Conservation (phyloP, 2,113 vertebrate species). For the Pollimyrus isidori region DNA sequence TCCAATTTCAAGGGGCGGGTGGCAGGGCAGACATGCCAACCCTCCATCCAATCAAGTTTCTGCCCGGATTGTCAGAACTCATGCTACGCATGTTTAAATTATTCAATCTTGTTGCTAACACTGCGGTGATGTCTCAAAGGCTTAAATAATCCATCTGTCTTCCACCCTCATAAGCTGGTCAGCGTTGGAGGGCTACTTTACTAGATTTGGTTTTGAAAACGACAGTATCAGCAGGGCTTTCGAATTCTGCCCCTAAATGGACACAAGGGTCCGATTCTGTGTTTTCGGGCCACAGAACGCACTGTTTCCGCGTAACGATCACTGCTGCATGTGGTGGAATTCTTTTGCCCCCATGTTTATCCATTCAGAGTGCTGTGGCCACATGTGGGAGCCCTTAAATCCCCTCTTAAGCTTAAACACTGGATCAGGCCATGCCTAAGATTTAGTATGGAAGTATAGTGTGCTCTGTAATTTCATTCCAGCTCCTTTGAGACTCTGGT, state of each 20-base stretch:
- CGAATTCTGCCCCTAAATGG: background rate
- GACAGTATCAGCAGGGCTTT: background rate
- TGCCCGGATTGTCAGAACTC: background rate
- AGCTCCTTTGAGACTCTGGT: background rate
- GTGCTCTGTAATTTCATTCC: background rate
- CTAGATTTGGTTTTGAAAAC: background rate
- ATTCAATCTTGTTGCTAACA: background rate
- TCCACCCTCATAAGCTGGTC: background rate
- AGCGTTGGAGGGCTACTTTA: background rate
- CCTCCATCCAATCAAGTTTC: background rate
- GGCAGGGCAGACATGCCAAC: background rate
- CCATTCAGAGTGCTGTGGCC: background rate
- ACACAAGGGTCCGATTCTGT: background rate
- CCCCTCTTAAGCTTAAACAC: background rate
- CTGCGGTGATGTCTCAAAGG: background rate
- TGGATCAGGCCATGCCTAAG: background rate
- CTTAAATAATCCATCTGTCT: background rate
- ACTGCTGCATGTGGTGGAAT: background rate
- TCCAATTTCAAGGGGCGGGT: too few species aligned
- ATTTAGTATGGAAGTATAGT: background rate
- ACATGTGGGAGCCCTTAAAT: conserved; percentile 2
- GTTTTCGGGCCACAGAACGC: background rate
- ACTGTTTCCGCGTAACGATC: background rate
- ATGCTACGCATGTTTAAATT: background rate
- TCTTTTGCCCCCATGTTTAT: background rate